Evolutionary conservation across 2,888 invertebrate genomes (phyloP), one percentile per base, ranked within the genome.

Genomic region (Muschampia plurimacula): DNA sequence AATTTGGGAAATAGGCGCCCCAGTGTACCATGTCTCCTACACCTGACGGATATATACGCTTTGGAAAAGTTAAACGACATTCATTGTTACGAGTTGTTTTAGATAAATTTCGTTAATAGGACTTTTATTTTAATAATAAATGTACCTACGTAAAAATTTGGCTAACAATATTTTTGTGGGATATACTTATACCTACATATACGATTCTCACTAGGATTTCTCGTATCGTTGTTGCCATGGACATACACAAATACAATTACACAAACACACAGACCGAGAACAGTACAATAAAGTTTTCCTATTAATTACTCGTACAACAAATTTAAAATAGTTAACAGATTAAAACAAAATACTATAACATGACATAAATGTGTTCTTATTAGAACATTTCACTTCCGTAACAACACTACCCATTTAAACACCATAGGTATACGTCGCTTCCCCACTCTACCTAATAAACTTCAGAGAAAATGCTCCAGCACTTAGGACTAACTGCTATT

Each of bases 1-100:
- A 71, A 71, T 71, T 71, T 66, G 46, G 59, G 64, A 49, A 71
- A 71, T 71, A 71, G 66, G 71, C 66, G 71, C 71, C 71, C 71
- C 71, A 59, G 65, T 41, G 71, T 71, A 60, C 71, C 65, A 66
- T 66, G 65, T 71, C 69, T 64, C 59, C 68, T 60, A 66, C 60
- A 71, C 65, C 71, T 71, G 66, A 36, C 59, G 36, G 55, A 60
- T 71, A 71, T 44, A 39, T 46, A 65, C 65, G 66, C 66, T 71
- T 36, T 65, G 55, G 46, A 65, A 71, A 71, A 60, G 71, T 59
- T 66, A 66, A 71, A 71, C 49, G 71, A 60, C 39, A 44, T 71
- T 71, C 66, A 66, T 71, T 65, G 70, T 71, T 71, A 71, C 59
- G 22, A 66, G 71, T 60, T 22, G 22, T 66, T 44, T 55, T 41